A percentile compares a stretch with the other conserved stretches of the same genome.
phyloP scores from a whole-genome alignment of 2,888 invertebrate genomes.

The Syrista parreyssii region DNA sequence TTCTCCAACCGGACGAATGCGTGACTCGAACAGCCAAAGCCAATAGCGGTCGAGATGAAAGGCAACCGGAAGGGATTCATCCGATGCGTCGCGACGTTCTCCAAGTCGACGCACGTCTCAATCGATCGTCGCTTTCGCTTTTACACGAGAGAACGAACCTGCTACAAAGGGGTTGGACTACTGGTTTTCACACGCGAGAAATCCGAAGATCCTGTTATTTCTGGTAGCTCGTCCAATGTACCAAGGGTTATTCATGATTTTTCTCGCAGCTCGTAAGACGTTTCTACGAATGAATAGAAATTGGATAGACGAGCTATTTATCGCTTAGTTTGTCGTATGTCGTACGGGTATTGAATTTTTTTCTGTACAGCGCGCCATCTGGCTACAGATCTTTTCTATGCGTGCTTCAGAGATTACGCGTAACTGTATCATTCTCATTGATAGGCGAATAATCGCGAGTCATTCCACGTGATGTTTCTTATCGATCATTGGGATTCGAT shows the following conservation, averaged over 20 bases:
- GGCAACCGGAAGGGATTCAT: slow-evolving; percentile 34
- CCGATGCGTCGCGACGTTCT: slow-evolving; percentile 32
- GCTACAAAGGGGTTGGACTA: background rate
- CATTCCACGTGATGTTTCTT: background rate
- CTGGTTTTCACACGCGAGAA: slow-evolving; percentile 5
- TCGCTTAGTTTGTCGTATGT: slow-evolving; percentile 7
- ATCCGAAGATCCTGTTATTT: slow-evolving; percentile 3
- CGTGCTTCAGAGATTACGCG: background rate
- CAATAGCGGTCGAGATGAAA: slow-evolving; percentile 32
- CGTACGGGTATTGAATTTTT: background rate
- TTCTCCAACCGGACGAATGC: slow-evolving; percentile 25
- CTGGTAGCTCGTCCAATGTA: slow-evolving; percentile 9
- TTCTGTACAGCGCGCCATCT: background rate
- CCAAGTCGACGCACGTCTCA: slow-evolving; percentile 35
- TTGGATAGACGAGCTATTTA: slow-evolving; percentile 31
- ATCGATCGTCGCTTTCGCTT: slow-evolving; percentile 30
- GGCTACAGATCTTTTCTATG: background rate
- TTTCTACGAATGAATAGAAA: background rate
- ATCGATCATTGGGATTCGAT: background rate
- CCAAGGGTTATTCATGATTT: slow-evolving; percentile 8
- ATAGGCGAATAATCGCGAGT: background rate
- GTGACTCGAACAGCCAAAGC: slow-evolving; percentile 28
- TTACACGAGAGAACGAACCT: background rate
- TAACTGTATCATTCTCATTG: background rate
- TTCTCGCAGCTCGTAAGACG: background rate